Evolutionary conservation across 1,140 invertebrate genomes (phyloP), one percentile per base, ranked within the genome.

Genomic region (Brachionus rotundiformis): DNA sequence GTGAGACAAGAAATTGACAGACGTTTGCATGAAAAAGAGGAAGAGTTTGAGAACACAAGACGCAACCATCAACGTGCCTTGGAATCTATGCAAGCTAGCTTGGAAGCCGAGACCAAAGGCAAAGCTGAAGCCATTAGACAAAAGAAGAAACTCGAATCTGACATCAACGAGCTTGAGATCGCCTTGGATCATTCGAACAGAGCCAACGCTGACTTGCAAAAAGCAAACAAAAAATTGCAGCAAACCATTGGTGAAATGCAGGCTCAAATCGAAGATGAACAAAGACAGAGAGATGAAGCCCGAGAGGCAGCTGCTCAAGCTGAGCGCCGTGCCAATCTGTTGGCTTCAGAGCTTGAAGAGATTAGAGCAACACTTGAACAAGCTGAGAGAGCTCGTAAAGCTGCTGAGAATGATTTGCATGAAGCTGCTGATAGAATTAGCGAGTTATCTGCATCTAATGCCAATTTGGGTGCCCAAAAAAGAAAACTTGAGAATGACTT

Each of bases 111-210:
- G 90, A 93, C 95, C 86, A 96, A 98, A 91, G 96, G 95, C 85
- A 98, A 98, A 90, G 95, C 95, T 90, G 97, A 99, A 91, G 95
- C 96, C 84, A 92, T 98, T 84, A 93, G 96, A 90, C 68, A 82
- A 19, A 98, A 98, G 93, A 99, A 99, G 93, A 99, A 99, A 91
- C 91, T 99, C 84, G 97, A 99, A 90, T 93, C 94, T 84, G 96
- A 99, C 90, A 98, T 98, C 90, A 98, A 98, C 88, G 96, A 99
- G 89, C 91, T 98, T 75, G 96, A 99, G 90, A 97, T 98, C 85
- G 95, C 96, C 86, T 90, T 99, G 85, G 97, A 99, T 91, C 84
- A 83, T 75, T 84, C 87, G 68, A 88, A 88, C 84, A 83, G 88
- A 25, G 94, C 94, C 84, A 98, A 97, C 87, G 95, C 95, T 85